phyloP scores from a whole-genome alignment of 92 coral and sea anemone species.

The Epizoanthus scotinus region DNA sequence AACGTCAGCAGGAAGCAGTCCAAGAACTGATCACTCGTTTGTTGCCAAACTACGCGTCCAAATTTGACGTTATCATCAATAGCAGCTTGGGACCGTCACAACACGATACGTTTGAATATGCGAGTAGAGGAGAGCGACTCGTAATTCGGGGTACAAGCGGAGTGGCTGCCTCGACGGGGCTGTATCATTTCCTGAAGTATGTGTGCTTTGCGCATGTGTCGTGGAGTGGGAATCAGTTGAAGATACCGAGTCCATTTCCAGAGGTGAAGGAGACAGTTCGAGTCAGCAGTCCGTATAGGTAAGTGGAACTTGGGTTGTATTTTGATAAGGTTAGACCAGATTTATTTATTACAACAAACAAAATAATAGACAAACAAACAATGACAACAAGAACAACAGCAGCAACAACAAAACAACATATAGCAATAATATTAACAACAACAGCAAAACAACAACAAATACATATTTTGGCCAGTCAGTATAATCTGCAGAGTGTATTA shows the following conservation, averaged over 20 bases:
- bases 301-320: not conserved
- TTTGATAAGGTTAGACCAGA: too few relatives aligned
- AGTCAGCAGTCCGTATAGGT: slow-evolving; percentile 68
- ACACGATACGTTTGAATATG: slow-evolving; percentile 70
- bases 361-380: too few relatives aligned
- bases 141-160: slow-evolving; percentile 78
- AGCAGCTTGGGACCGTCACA: slow-evolving; percentile 43
- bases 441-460: too few relatives aligned
- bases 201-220: slow-evolving; percentile 80
- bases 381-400: too few relatives aligned
- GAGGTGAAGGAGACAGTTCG: slow-evolving; percentile 48
- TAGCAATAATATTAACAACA: too few relatives aligned
- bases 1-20: slow-evolving; percentile 75
- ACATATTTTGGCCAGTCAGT: too few relatives aligned
- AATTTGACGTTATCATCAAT: slow-evolving; percentile 57
- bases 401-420: too few relatives aligned
- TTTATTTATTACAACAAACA: too few relatives aligned
- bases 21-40: slow-evolving; percentile 73
- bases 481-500: too few relatives aligned
- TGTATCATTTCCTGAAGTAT: slow-evolving; percentile 83
- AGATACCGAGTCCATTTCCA: slow-evolving; percentile 82
- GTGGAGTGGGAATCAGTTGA: slow-evolving; percentile 92
- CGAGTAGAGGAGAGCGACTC: slow-evolving; percentile 40
- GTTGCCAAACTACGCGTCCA: slow-evolving; percentile 56
- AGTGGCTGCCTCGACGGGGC: slow-evolving; percentile 78